These are phyloP conservation scores for Biston stratarius DNA, from an alignment of 2,888 invertebrate species.

Conservation along the genomic window DNA sequence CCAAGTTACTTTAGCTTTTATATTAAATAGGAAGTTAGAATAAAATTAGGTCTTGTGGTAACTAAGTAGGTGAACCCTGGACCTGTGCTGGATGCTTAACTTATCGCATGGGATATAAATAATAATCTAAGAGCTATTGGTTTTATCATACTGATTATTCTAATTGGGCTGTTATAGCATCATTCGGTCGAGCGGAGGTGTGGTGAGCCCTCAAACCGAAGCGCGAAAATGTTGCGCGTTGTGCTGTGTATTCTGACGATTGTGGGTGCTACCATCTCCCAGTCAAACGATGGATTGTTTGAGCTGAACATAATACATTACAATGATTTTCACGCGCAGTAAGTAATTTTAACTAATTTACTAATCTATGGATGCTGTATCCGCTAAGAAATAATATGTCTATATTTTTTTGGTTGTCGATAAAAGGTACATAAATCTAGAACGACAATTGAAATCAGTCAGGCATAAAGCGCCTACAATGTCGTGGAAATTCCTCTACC, in stretches of 20 bases:
- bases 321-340: conserved; percentile 87
- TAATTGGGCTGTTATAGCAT: conserved; percentile 8
- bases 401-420: too few relatives aligned
- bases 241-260: conserved; percentile 47
- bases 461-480: too few relatives aligned
- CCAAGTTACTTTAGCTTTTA: too few relatives aligned
- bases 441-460: too few relatives aligned
- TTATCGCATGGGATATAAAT: conserved; percentile 29
- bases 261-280: conserved; percentile 50
- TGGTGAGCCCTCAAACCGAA: conserved; percentile 7
- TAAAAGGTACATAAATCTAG: too few relatives aligned
- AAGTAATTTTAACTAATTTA: conserved; percentile 52
- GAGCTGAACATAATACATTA: conserved; percentile 81
- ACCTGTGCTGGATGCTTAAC: not conserved
- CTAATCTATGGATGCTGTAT: not conserved
- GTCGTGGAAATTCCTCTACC: too few relatives aligned
- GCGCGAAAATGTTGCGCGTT: conserved; percentile 39
- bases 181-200: conserved; percentile 25
- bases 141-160: conserved; percentile 29
- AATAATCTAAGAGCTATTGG: conserved; percentile 29
- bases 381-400: too few relatives aligned
- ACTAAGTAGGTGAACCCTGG: too few relatives aligned
- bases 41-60: too few relatives aligned
- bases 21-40: too few relatives aligned
- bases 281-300: conserved; percentile 57